Percentiles rank a stretch among this genome's conserved stretches.
Evolutionary conservation across 2,797 vertebrate genomes (phyloP).

Genomic region (Muscicapa striata): DNA sequence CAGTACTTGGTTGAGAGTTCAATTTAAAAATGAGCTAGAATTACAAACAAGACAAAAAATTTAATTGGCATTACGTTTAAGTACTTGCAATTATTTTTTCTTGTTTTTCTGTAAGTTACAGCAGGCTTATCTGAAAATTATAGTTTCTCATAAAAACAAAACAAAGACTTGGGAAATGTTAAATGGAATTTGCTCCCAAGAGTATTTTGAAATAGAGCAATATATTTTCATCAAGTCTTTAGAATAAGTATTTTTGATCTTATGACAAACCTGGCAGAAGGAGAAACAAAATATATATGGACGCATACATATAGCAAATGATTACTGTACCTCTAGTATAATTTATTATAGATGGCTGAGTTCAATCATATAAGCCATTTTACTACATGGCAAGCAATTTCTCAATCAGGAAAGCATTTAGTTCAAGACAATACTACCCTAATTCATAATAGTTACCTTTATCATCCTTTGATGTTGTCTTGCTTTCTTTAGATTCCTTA

Average conservation of each 20-base stretch:
- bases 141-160: not conserved
- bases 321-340: not conserved
- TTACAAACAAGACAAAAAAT: not conserved
- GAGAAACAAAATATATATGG: not conserved
- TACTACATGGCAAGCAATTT: not conserved
- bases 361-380: not conserved
- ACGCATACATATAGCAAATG: not conserved
- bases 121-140: not conserved
- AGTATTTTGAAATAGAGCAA: not conserved
- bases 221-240: not conserved
- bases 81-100: not conserved
- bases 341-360: not conserved
- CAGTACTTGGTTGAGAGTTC: not conserved
- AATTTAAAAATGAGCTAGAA: not conserved
- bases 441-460: constrained; percentile 85
- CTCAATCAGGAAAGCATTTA: not conserved
- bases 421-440: not conserved
- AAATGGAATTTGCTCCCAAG: not conserved
- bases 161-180: not conserved
- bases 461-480: constrained; percentile 90
- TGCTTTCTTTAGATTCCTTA: constrained; percentile 94
- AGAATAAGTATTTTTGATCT: not conserved
- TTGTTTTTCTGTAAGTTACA: not conserved
- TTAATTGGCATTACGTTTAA: not conserved
- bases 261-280: not conserved